A percentile compares a stretch with the other conserved stretches of the same genome.
Evolutionary conservation across 1,140 invertebrate genomes (phyloP).

Genomic region (Maniola jurtina): DNA sequence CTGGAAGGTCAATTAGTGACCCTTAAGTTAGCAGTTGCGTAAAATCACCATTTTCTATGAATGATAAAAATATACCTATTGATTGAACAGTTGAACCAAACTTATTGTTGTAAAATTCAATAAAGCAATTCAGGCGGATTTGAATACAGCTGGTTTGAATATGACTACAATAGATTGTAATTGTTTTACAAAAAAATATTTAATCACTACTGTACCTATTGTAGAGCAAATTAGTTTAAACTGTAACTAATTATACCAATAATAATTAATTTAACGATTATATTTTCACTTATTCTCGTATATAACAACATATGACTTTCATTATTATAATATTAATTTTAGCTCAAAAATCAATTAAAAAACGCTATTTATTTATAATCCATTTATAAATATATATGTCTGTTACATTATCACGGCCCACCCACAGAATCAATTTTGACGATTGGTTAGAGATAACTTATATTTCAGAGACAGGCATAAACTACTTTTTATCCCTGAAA

Average conservation of each 20-base stretch:
- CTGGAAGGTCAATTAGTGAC: slow-evolving; percentile 38
- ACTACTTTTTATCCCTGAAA: too few species aligned
- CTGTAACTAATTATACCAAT: neutral
- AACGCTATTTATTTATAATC: too few species aligned
- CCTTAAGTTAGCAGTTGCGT: slow-evolving; percentile 29
- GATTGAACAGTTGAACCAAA: slow-evolving; percentile 2
- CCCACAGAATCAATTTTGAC: too few species aligned
- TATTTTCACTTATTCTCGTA: too few species aligned
- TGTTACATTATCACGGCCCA: too few species aligned
- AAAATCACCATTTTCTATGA: slow-evolving; percentile 29
- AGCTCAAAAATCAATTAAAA: too few species aligned
- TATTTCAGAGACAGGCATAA: too few species aligned
- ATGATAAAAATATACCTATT: slow-evolving; percentile 15
- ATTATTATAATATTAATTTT: too few species aligned
- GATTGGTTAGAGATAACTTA: too few species aligned
- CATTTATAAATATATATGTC: too few species aligned
- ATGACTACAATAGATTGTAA: neutral
- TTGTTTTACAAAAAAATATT: neutral
- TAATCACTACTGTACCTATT: neutral
- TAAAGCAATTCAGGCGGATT: neutral
- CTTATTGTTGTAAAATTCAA: neutral
- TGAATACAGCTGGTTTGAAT: neutral
- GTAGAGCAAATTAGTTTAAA: neutral
- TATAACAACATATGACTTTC: too few species aligned
- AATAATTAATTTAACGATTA: too few species aligned